Evolutionary conservation across 2,113 vertebrate species (phyloP).

Genomic region (Callipepla californica): DNA sequence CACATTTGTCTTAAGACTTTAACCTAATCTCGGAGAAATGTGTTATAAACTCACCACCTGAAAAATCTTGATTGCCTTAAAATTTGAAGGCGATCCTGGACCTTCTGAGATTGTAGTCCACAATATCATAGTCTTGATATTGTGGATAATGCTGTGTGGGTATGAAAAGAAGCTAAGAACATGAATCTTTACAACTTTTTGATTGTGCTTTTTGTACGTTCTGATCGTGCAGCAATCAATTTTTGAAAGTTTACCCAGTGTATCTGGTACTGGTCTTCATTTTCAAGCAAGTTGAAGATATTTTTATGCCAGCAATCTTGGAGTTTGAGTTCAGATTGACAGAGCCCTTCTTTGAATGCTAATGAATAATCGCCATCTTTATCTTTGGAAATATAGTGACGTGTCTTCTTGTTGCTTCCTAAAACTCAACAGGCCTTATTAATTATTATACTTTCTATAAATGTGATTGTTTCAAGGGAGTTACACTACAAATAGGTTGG

Average conservation of each 20-base stretch:
- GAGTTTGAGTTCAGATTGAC: background rate
- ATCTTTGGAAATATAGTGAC: background rate
- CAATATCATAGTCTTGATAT: background rate
- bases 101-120: background rate
- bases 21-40: background rate
- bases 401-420: background rate
- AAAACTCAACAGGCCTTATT: background rate
- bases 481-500: background rate
- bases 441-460: background rate
- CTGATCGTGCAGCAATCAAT: background rate
- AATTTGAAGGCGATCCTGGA: background rate
- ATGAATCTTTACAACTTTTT: background rate
- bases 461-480: background rate
- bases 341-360: background rate
- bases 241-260: background rate
- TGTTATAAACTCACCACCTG: background rate
- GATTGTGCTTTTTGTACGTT: background rate
- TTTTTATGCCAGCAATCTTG: background rate
- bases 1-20: background rate
- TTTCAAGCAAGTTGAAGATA: background rate
- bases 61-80: background rate
- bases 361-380: background rate
- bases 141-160: background rate
- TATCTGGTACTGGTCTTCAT: background rate
- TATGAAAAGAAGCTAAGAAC: background rate